These are phyloP conservation scores for Coregonus clupeaformis DNA, from an alignment of 2,113 vertebrate species.

Conservation along the genomic window DNA sequence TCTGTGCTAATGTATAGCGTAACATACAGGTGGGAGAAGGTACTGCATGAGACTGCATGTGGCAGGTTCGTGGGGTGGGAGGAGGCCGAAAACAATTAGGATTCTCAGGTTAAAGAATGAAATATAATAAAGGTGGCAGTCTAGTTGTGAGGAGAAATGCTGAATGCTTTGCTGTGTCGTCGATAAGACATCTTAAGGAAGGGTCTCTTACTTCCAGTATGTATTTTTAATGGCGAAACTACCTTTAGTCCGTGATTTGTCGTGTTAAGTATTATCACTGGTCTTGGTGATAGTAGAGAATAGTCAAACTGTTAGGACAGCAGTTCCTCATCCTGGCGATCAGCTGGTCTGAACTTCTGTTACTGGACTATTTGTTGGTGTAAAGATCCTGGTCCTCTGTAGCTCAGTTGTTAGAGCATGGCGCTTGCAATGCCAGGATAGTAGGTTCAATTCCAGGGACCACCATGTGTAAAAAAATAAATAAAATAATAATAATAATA, in stretches of 20 bases:
- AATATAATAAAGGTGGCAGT: neutral
- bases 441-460: neutral
- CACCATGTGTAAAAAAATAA: neutral
- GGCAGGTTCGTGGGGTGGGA: slow-evolving; percentile 22
- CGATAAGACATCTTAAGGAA: slow-evolving; percentile 16
- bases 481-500: too few species aligned
- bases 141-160: slow-evolving; percentile 12
- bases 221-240: slow-evolving; percentile 16
- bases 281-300: neutral
- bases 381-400: too few species aligned
- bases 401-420: too few species aligned
- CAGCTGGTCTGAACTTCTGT: too few species aligned
- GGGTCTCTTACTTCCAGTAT: slow-evolving; percentile 21
- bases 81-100: slow-evolving; percentile 15
- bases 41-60: slow-evolving; percentile 11
- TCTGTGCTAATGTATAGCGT: slow-evolving; percentile 6
- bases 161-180: slow-evolving; percentile 22
- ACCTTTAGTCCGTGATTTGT: slow-evolving; percentile 13
- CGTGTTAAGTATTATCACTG: neutral
- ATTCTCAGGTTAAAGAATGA: slow-evolving; percentile 52
- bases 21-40: neutral
- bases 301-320: too few species aligned
- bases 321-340: too few species aligned
- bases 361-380: too few species aligned
- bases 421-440: too few species aligned